Conservation (phyloP, 2,113 vertebrate genomes). For the Ibidorhyncha struthersii region DNA sequence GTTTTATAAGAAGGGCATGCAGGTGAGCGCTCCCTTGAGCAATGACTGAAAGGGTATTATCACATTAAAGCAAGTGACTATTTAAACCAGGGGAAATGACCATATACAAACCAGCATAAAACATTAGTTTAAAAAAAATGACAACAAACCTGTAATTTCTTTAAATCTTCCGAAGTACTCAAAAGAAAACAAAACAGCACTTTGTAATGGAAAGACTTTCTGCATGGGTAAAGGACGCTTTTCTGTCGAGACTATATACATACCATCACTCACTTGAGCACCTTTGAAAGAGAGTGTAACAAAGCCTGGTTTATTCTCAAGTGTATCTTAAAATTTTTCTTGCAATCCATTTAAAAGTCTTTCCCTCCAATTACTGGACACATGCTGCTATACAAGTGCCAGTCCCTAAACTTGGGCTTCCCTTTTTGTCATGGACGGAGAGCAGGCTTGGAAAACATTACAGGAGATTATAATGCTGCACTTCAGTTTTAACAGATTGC, state of each 20-base stretch:
- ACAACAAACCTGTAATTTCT: neutral
- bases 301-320: neutral
- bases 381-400: neutral
- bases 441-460: neutral
- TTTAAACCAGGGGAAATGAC: neutral
- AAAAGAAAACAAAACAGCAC: neutral
- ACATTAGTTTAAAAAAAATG: neutral
- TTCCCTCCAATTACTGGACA: neutral
- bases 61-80: neutral
- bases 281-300: neutral
- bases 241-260: neutral
- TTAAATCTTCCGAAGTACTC: neutral
- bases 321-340: neutral
- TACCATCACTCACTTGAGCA: neutral
- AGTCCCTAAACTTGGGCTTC: neutral
- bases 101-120: neutral
- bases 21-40: neutral
- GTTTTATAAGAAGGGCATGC: neutral
- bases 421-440: neutral
- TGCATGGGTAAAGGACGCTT: neutral
- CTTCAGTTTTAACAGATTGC: neutral
- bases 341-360: neutral
- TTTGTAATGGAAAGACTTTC: neutral
- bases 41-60: neutral
- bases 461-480: neutral